These are phyloP conservation scores for Pachycephus smyrnensis DNA, from an alignment of 2,888 invertebrate genomes.

Conservation along the genomic window DNA sequence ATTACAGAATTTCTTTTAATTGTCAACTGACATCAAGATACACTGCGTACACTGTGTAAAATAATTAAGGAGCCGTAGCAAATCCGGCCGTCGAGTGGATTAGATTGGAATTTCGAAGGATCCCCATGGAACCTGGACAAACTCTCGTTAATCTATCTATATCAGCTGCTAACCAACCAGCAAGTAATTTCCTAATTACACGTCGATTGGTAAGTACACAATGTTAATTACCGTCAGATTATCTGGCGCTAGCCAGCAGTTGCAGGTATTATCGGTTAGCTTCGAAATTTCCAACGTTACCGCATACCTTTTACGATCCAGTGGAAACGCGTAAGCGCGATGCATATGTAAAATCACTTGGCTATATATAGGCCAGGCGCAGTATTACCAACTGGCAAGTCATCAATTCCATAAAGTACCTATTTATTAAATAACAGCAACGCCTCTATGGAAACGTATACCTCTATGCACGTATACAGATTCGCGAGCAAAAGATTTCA, in stretches of 20 bases:
- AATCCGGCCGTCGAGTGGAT: neutral
- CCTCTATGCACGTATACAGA: neutral
- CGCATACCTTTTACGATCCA: slow-evolving; percentile 2
- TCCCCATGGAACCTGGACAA: neutral
- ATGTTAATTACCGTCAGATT: slow-evolving; percentile 18
- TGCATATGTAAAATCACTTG: neutral
- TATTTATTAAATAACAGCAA: neutral
- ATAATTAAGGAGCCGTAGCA: neutral
- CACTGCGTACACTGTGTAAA: too few relatives aligned
- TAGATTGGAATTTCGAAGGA: neutral
- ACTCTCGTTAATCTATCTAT: neutral
- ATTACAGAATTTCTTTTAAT: too few relatives aligned
- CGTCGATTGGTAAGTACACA: slow-evolving; percentile 17
- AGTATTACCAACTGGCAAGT: neutral
- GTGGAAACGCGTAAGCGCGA: neutral
- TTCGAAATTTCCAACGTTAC: neutral
- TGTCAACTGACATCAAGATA: too few relatives aligned
- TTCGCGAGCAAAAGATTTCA: neutral
- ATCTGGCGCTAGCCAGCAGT: neutral
- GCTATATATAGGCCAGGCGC: neutral
- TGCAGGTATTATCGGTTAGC: too few relatives aligned
- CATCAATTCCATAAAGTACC: neutral
- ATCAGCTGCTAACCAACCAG: neutral
- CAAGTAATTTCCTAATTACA: slow-evolving; percentile 29
- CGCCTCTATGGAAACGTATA: neutral